phyloP scores from a whole-genome alignment of 2,113 vertebrate species.

The Morone saxatilis region DNA sequence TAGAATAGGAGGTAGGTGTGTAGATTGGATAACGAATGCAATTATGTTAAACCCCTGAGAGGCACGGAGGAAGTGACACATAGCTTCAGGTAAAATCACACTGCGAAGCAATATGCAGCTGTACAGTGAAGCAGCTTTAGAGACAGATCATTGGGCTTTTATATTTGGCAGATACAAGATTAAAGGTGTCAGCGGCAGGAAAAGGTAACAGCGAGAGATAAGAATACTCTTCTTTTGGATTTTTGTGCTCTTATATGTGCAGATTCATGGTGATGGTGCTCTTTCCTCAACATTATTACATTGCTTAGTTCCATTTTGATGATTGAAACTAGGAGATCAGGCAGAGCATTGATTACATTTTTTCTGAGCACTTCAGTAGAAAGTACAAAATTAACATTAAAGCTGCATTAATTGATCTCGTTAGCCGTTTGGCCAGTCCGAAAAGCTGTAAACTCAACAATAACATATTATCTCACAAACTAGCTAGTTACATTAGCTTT shows the following conservation, averaged over 20 bases:
- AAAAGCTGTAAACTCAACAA: too few species aligned
- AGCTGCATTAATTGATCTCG: too few species aligned
- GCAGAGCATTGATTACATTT: neutral
- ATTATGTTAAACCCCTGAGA: slow-evolving; percentile 48
- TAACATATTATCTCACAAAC: too few species aligned
- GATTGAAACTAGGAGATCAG: neutral
- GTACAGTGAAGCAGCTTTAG: slow-evolving; percentile 13
- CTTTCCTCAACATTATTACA: slow-evolving; percentile 2
- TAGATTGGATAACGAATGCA: slow-evolving; percentile 50
- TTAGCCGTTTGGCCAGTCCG: too few species aligned
- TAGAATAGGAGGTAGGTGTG: slow-evolving; percentile 51
- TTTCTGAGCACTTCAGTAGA: neutral
- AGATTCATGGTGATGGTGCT: neutral
- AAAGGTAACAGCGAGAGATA: slow-evolving; percentile 22
- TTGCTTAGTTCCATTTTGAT: neutral
- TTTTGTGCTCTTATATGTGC: neutral
- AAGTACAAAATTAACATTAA: neutral
- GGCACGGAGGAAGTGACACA: slow-evolving; percentile 22
- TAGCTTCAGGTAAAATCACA: slow-evolving; percentile 19
- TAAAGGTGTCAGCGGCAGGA: slow-evolving; percentile 25
- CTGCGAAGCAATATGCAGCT: slow-evolving; percentile 1
- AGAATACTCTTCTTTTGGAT: neutral
- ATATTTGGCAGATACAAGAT: slow-evolving; percentile 12
- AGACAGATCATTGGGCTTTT: slow-evolving; percentile 29
- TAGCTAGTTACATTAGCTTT: too few species aligned